phyloP scores from a whole-genome alignment of 2,797 vertebrate genomes.

The Gymnocypris eckloni region DNA sequence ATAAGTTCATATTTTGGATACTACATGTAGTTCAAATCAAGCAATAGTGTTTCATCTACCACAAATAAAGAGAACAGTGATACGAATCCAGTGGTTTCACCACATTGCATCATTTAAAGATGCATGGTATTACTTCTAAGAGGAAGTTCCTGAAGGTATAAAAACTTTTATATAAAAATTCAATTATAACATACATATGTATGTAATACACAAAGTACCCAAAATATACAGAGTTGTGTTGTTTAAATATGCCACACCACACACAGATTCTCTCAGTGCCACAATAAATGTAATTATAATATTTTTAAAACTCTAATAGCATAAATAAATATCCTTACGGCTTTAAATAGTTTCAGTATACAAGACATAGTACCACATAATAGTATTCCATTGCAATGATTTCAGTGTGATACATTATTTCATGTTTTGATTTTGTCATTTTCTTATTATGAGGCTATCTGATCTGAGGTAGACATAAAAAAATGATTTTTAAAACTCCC shows the following conservation, averaged over 20 bases:
- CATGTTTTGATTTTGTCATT: not conserved
- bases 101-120: constrained; percentile 31
- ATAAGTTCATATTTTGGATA: constrained; percentile 7
- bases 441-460: not conserved
- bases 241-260: constrained; percentile 31
- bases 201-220: not conserved
- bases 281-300: constrained; percentile 18
- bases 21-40: constrained; percentile 25
- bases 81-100: constrained; percentile 30
- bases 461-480: constrained; percentile 38
- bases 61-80: constrained; percentile 26
- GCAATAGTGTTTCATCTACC: constrained; percentile 17
- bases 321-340: constrained; percentile 50
- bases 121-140: constrained; percentile 22
- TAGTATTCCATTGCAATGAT: not conserved
- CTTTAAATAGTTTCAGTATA: constrained; percentile 34
- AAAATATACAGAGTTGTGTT: constrained; percentile 25
- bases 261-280: constrained; percentile 5
- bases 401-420: constrained; percentile 16
- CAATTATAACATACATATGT: constrained; percentile 9
- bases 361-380: constrained; percentile 9
- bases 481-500: not conserved
- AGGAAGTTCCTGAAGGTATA: constrained; percentile 40
- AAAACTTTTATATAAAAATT: constrained; percentile 32
- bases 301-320: not conserved